These are phyloP conservation scores for Aphrophora alni DNA, from an alignment of 2,888 invertebrate species.

Conservation along the genomic window DNA sequence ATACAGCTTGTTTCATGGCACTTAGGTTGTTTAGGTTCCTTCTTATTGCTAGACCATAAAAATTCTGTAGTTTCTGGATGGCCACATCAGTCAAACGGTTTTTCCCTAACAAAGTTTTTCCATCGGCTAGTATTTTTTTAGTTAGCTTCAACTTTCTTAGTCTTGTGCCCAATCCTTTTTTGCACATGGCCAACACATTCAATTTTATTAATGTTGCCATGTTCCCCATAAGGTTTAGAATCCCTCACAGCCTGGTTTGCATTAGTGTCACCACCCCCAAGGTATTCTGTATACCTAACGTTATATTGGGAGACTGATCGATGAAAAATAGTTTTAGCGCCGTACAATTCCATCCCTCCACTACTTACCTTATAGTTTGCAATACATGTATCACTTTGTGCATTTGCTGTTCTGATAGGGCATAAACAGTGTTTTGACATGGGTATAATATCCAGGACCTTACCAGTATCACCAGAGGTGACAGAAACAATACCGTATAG, in stretches of 20 bases:
- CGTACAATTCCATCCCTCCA: background rate
- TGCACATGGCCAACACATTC: constrained; percentile 16
- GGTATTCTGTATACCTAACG: constrained; percentile 22
- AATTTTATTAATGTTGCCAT: background rate
- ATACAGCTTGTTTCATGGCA: constrained; percentile 3
- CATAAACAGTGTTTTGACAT: no score
- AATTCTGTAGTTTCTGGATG: constrained; percentile 14
- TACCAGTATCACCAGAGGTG: no score
- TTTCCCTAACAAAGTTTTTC: constrained; percentile 18
- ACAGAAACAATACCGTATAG: no score
- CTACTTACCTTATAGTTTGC: no score
- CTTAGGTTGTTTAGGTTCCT: constrained; percentile 16
- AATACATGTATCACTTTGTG: no score
- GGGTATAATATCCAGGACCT: no score
- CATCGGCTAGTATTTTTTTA: constrained; percentile 2
- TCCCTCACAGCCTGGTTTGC: constrained; percentile 6
- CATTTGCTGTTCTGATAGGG: no score
- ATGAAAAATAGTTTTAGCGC: constrained; percentile 18
- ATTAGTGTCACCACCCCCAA: constrained; percentile 15
- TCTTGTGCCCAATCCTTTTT: constrained; percentile 3
- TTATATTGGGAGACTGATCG: constrained; percentile 4
- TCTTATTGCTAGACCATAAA: constrained; percentile 25
- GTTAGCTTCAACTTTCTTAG: constrained; percentile 3
- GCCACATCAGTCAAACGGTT: constrained; percentile 12
- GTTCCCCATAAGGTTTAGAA: constrained; percentile 25